Base-by-base conservation (phyloP, 2,797 vertebrate genomes). In the Trachurus trachurus region DNA sequence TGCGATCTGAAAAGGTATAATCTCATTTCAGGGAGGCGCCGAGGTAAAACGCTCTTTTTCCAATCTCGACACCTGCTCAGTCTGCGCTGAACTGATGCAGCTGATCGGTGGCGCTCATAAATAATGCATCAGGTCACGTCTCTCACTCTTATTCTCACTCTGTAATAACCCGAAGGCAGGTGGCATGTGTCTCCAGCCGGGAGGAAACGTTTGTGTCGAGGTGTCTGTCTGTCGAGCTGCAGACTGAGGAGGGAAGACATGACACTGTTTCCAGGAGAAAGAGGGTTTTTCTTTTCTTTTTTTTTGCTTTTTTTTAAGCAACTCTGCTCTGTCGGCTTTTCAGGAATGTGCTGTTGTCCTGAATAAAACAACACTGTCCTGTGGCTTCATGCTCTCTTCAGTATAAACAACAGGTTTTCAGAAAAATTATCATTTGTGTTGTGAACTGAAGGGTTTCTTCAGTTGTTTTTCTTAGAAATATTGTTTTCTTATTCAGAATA, bases 51-150 rank as follows among this genome's bases (percentile, higher is more conserved):
- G 22, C 50, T 57, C 26, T 26, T n/a, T 50, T 65, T 53, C 61
- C 54, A 56, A 22, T 56, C 63, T 64, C 11, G 16, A 29, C 78
- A 74, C 62, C 83, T 71, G 78, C 69, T 72, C 70, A n/a, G 40
- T 21, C 56, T 13, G 29, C 54, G 6, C 31, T 6, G 6, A 8
- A 29, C 40, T 11, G 52, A 22, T 53, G 70, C 75, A 72, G 76
- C 80, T 70, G 63, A 76, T 70, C n/a, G 63, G 64, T 2, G n/a
- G 22, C 44, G 88, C 81, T 89, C 81, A 85, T 92, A 1, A 81
- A 89, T 90, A 26, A 92, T 88, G 74, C 80, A 92, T 84, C 47
- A 44, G 34, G 17, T 57, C 0, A 34, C 66, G 73, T 74, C 72
- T 74, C 50, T 71, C 49, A 5, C 47, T 78, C 39, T 61, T 10